Evolutionary conservation across 1,140 invertebrate genomes (phyloP).

Genomic region (Lordiphosa mommai): DNA sequence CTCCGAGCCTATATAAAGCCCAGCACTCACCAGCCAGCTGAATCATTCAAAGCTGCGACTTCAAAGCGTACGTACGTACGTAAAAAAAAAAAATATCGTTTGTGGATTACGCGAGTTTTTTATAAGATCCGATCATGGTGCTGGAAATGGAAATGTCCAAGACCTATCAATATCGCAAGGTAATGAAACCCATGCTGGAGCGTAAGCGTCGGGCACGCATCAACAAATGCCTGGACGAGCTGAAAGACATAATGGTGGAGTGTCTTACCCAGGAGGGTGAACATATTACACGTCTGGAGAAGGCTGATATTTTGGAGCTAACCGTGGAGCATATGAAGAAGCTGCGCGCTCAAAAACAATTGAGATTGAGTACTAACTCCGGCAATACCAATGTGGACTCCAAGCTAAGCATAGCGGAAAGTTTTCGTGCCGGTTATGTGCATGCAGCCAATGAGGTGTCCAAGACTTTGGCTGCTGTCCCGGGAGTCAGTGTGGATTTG

Average conservation of each 20-base stretch:
- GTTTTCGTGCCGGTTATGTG: slow-evolving; percentile 89
- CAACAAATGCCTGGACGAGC: slow-evolving; percentile 91
- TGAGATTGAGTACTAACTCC: slow-evolving; percentile 53
- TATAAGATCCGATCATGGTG: slow-evolving; percentile 51
- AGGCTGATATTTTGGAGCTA: slow-evolving; percentile 94
- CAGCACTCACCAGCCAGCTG: slow-evolving; percentile 47
- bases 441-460: slow-evolving; percentile 89
- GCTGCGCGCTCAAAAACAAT: slow-evolving; percentile 84
- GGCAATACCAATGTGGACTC: slow-evolving; percentile 58
- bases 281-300: slow-evolving; percentile 92
- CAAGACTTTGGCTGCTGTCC: slow-evolving; percentile 89
- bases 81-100: too few relatives aligned
- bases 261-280: slow-evolving; percentile 83
- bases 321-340: slow-evolving; percentile 91
- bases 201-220: slow-evolving; percentile 93
- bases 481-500: slow-evolving; percentile 90
- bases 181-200: slow-evolving; percentile 91
- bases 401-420: slow-evolving; percentile 81
- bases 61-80: slow-evolving; percentile 31
- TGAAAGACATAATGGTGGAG: slow-evolving; percentile 89
- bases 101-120: slow-evolving; percentile 64
- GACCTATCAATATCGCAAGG: slow-evolving; percentile 84
- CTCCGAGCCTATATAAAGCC: slow-evolving; percentile 67
- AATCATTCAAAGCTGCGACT: slow-evolving; percentile 70
- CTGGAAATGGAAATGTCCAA: slow-evolving; percentile 81